These are phyloP conservation scores for Gasterosteus nipponicus DNA, from an alignment of 2,113 vertebrate genomes.

Conservation along the genomic window DNA sequence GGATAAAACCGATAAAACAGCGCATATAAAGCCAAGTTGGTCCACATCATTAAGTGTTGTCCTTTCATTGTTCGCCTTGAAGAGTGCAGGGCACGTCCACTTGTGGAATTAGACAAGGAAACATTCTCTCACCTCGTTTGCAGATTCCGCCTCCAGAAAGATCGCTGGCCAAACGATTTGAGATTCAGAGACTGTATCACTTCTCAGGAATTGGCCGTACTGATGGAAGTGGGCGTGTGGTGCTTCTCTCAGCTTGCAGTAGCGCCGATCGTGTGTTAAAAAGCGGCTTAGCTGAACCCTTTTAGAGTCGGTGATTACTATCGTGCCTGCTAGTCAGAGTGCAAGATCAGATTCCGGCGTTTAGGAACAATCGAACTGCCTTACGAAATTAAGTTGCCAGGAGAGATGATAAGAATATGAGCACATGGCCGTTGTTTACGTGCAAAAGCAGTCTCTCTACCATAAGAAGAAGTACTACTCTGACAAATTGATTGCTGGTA, in stretches of 20 bases:
- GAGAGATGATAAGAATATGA: constrained; percentile 24
- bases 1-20: constrained; percentile 38
- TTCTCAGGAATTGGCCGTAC: constrained; percentile 43
- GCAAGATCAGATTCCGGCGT: constrained; percentile 54
- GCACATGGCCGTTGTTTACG: constrained; percentile 8
- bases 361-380: constrained; percentile 44
- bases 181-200: constrained; percentile 7
- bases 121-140: constrained; percentile 16
- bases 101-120: constrained; percentile 23
- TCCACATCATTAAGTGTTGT: constrained; percentile 11
- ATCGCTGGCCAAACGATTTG: not conserved
- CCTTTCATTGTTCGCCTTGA: constrained; percentile 32
- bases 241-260: constrained; percentile 44
- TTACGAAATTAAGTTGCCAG: constrained; percentile 28
- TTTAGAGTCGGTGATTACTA: constrained; percentile 52
- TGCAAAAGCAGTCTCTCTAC: constrained; percentile 14
- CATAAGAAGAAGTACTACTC: constrained; percentile 18
- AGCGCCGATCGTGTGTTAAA: constrained; percentile 56
- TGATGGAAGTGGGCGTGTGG: constrained; percentile 42
- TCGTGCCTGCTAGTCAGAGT: constrained; percentile 27
- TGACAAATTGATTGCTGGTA: constrained; percentile 50
- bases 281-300: constrained; percentile 64
- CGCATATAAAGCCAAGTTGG: constrained; percentile 15
- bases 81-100: constrained; percentile 1
- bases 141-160: constrained; percentile 1